A percentile compares a stretch with the other conserved stretches of the same genome.
Conservation (phyloP, 2,113 vertebrate species). For the Gopherus flavomarginatus region DNA sequence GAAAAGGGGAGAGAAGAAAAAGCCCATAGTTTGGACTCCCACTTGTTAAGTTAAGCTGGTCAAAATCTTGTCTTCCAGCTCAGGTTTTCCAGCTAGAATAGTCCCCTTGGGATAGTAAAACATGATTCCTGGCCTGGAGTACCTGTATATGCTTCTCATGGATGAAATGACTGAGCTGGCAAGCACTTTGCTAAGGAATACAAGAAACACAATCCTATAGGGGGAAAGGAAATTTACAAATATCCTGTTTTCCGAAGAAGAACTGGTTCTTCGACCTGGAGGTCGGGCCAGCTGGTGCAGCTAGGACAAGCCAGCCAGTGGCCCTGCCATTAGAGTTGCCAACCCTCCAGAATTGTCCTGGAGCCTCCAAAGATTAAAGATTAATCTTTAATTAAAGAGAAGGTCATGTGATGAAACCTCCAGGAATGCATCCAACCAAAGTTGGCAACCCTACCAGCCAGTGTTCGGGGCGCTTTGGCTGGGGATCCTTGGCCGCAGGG, state of each 20-base stretch:
- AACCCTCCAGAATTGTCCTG: no score
- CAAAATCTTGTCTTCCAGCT: neutral
- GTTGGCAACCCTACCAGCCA: no score
- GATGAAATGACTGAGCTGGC: neutral
- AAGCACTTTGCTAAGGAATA: neutral
- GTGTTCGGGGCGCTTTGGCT: no score
- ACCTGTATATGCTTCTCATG: accelerated
- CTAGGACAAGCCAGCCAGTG: no score
- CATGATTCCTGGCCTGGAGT: neutral
- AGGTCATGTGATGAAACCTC: no score
- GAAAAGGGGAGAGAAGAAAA: neutral
- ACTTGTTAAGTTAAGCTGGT: neutral
- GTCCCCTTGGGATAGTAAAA: neutral
- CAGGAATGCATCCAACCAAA: no score
- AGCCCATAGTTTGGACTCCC: neutral
- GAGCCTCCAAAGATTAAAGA: no score
- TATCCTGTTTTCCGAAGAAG: neutral
- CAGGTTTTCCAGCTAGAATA: neutral
- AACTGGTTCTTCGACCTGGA: neutral
- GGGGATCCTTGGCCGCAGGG: no score
- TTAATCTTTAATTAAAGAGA: no score
- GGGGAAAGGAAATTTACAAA: neutral
- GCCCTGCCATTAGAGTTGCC: no score
- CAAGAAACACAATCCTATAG: accelerated
- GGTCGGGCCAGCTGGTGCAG: no score